phyloP scores from a whole-genome alignment of 37 sponge, comb jelly and placozoan species.

The Aplysina aerophoba region DNA sequence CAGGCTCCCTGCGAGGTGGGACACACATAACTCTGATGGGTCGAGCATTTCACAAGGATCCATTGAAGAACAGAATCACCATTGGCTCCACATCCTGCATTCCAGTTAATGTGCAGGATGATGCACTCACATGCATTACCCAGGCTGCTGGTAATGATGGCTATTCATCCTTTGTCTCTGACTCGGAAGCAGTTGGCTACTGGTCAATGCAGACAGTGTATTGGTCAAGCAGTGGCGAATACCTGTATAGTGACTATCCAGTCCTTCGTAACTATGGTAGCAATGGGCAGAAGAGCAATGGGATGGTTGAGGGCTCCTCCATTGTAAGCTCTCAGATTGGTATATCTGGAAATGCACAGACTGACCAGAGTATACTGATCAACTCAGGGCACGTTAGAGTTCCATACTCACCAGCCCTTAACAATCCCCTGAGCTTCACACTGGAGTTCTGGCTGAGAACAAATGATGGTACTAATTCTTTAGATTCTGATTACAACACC shows the following conservation, averaged over 20 bases:
- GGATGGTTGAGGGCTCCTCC: neutral
- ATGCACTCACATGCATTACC: conserved; percentile 57
- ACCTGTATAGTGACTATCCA: conserved; percentile 17
- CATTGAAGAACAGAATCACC: conserved; percentile 43
- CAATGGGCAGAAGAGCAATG: neutral
- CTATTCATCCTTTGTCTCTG: conserved; percentile 64
- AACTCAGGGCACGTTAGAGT: conserved; percentile 46
- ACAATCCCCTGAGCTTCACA: conserved; percentile 34
- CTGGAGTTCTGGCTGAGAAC: conserved; percentile 69
- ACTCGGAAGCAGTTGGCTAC: conserved; percentile 48
- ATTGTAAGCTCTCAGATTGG: conserved; percentile 20
- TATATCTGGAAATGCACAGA: conserved; percentile 60
- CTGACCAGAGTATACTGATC: conserved; percentile 53
- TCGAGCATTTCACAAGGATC: conserved; percentile 36
- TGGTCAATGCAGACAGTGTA: conserved; percentile 69
- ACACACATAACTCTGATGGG: conserved; percentile 46
- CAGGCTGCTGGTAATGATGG: conserved; percentile 67
- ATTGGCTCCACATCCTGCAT: conserved; percentile 83
- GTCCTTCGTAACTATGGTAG: conserved; percentile 11
- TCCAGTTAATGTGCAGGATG: neutral
- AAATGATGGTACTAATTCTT: neutral
- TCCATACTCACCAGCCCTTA: conserved; percentile 24
- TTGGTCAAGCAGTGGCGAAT: conserved; percentile 22
- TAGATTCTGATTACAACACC: neutral
- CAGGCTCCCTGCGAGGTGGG: conserved; percentile 76